phyloP scores from a whole-genome alignment of 2,113 vertebrate species.

The Crotalus viridis region DNA sequence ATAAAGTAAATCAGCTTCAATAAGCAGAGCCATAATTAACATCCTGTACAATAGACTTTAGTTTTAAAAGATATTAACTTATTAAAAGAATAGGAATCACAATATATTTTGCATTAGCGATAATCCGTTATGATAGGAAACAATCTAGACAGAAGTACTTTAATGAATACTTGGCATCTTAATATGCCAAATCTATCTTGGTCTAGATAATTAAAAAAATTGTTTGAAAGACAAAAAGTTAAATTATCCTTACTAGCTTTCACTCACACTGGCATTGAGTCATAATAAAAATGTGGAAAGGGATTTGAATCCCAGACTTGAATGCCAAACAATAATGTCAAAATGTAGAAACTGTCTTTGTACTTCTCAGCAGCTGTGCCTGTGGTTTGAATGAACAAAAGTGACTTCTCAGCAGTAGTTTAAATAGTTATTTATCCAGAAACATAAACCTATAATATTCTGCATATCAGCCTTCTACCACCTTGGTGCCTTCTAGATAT shows the following conservation, averaged over 20 bases:
- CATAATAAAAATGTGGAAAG: conserved; percentile 31
- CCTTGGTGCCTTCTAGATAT: background rate
- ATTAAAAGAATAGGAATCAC: conserved; percentile 55
- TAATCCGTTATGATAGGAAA: conserved; percentile 51
- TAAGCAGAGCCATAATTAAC: conserved; percentile 45
- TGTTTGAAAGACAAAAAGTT: conserved; percentile 56
- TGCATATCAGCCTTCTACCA: background rate
- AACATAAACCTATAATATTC: background rate
- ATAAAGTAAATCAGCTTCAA: conserved; percentile 55
- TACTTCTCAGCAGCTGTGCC: conserved; percentile 19
- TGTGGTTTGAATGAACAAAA: conserved; percentile 36
- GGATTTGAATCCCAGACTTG: background rate
- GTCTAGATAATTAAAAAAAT: conserved; percentile 56
- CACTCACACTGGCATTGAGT: background rate
- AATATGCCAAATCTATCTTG: conserved; percentile 50
- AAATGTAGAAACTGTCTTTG: conserved; percentile 14
- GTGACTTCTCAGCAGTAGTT: conserved; percentile 50
- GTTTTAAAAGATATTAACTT: conserved; percentile 52
- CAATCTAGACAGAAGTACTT: conserved; percentile 49
- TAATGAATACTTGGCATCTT: conserved; percentile 52
- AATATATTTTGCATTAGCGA: conserved; percentile 46
- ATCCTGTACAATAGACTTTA: conserved; percentile 39
- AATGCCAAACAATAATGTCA: conserved; percentile 3
- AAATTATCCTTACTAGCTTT: conserved; percentile 41
- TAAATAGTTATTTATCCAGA: background rate